Conservation (phyloP, 2,113 vertebrate species). For the Labrus mixtus region DNA sequence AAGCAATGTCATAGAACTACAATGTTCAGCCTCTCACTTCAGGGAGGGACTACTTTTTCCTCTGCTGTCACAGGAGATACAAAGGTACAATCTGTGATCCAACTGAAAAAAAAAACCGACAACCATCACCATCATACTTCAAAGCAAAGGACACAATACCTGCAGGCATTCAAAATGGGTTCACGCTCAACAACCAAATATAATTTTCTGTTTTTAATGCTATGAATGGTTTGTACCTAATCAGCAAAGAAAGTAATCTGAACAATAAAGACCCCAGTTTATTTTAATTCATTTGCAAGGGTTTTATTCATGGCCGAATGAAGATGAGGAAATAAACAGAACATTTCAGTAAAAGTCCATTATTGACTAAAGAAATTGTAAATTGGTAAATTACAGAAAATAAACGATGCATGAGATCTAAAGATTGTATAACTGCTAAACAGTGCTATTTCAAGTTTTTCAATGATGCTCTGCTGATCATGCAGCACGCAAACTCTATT, state of each 20-base stretch:
- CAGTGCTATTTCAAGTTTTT: too few species aligned
- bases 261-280: background rate
- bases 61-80: constrained; percentile 6
- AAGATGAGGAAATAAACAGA: background rate
- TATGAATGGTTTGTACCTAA: background rate
- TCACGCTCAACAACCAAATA: background rate
- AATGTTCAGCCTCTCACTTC: constrained; percentile 6
- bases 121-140: background rate
- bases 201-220: background rate
- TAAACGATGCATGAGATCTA: background rate
- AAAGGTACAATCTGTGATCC: background rate
- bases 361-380: background rate
- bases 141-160: background rate
- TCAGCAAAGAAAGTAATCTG: background rate
- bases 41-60: constrained; percentile 3
- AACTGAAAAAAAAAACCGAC: background rate
- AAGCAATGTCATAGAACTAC: constrained; percentile 7
- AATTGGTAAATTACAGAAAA: background rate
- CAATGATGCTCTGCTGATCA: background rate
- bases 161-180: background rate
- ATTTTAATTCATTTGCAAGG: background rate
- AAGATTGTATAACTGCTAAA: background rate
- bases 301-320: background rate
- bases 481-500: background rate
- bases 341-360: background rate